Evolutionary conservation across 1,140 invertebrate species (phyloP).

Genomic region (Sarcophaga peregrina): DNA sequence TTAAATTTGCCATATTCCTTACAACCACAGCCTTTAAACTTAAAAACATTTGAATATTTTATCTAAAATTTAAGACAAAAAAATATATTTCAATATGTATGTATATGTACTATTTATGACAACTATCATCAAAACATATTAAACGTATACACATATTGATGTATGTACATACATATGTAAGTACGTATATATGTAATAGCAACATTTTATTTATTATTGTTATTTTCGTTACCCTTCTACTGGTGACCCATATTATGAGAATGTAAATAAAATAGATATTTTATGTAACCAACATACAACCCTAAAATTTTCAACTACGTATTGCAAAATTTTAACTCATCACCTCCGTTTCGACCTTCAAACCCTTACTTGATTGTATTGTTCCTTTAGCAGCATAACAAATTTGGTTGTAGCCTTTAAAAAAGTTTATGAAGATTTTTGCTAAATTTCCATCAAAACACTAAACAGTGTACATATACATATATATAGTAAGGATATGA

Average conservation of each 20-base stretch:
- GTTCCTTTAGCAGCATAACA: neutral
- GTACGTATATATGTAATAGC: neutral
- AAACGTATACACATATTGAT: conserved; percentile 18
- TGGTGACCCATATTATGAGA: conserved; percentile 26
- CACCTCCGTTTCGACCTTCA: neutral
- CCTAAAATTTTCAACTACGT: neutral
- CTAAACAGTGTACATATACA: too few species aligned
- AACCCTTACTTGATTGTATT: neutral
- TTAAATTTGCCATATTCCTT: too few species aligned
- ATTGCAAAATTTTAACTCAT: neutral
- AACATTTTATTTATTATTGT: conserved; percentile 9
- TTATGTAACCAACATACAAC: conserved; percentile 3
- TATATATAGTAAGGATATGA: too few species aligned
- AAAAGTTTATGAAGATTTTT: neutral
- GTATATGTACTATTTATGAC: conserved; percentile 5
- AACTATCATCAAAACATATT: conserved; percentile 33
- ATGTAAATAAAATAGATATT: neutral
- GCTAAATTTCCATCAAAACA: too few species aligned
- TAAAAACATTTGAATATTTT: too few species aligned
- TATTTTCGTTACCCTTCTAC: conserved; percentile 1
- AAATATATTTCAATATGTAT: conserved; percentile 12
- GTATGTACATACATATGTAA: neutral
- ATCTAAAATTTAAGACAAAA: neutral
- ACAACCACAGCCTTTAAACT: too few species aligned
- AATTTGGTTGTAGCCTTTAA: neutral